These are phyloP conservation scores for Machimus atricapillus DNA, from an alignment of 2,888 invertebrate species.

Conservation along the genomic window DNA sequence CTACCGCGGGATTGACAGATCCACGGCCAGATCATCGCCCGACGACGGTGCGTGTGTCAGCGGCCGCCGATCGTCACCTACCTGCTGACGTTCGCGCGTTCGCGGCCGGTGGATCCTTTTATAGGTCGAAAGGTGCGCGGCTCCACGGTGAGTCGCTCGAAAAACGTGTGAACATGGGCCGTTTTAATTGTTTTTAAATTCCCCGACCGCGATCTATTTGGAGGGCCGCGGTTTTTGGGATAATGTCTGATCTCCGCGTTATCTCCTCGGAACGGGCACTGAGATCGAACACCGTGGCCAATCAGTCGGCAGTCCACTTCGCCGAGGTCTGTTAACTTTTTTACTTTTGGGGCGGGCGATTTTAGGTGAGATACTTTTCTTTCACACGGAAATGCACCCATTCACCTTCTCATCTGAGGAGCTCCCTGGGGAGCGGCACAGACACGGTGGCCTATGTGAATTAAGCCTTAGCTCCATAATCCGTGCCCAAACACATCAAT, in stretches of 20 bases:
- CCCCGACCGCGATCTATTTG: background rate
- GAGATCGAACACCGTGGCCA: background rate
- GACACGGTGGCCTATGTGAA: constrained; percentile 13
- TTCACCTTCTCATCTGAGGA: background rate
- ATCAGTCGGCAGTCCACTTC: background rate
- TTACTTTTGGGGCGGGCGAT: background rate
- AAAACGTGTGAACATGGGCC: constrained; percentile 42
- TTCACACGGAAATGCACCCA: constrained; percentile 3
- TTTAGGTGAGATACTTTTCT: constrained; percentile 19
- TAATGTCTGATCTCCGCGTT: background rate
- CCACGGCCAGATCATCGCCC: background rate
- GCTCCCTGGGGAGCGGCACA: background rate
- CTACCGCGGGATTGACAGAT: constrained; percentile 6
- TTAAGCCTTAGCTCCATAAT: background rate
- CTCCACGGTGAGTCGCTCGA: background rate
- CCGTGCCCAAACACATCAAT: constrained; percentile 18
- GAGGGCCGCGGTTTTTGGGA: background rate
- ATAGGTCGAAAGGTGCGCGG: background rate
- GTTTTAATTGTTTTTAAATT: constrained; percentile 43
- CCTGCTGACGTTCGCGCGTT: constrained; percentile 39
- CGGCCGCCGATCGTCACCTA: constrained; percentile 9
- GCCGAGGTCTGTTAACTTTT: constrained; percentile 5
- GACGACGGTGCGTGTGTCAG: background rate
- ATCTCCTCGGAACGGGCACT: background rate
- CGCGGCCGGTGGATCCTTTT: background rate